phyloP scores from a whole-genome alignment of 2,888 invertebrate species.

The Noctua fimbriata region DNA sequence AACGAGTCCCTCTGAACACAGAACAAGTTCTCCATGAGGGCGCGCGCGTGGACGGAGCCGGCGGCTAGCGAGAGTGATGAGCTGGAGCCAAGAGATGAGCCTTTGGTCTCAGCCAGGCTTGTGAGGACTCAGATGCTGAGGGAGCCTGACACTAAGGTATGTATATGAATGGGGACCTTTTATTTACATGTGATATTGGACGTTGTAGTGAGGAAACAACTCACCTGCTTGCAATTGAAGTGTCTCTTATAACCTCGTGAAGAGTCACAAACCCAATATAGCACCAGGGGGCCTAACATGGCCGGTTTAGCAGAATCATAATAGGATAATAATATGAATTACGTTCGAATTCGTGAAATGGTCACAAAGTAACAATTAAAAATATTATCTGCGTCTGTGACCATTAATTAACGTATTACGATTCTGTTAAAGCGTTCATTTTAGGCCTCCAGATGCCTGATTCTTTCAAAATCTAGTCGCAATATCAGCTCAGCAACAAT shows the following conservation, averaged over 20 bases:
- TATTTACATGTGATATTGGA: neutral
- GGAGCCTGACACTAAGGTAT: constrained; percentile 78
- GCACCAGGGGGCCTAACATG: neutral
- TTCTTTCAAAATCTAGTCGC: neutral
- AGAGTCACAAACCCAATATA: too few species aligned
- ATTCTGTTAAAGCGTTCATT: neutral
- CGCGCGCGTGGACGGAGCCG: constrained; percentile 95
- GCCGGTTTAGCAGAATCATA: too few species aligned
- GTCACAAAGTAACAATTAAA: too few species aligned
- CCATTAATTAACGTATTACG: too few species aligned
- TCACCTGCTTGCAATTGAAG: neutral
- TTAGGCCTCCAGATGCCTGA: neutral
- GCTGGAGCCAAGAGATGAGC: constrained; percentile 72
- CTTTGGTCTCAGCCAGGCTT: constrained; percentile 80
- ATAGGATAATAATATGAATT: too few species aligned
- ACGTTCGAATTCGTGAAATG: too few species aligned
- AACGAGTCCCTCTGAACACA: constrained; percentile 77
- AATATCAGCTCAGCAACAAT: neutral
- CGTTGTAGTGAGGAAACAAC: neutral
- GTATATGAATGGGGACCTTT: neutral
- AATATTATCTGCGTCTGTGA: too few species aligned
- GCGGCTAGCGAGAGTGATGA: constrained; percentile 80
- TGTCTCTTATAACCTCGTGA: too few species aligned
- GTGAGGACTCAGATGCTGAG: constrained; percentile 80
- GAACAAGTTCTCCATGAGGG: constrained; percentile 95